Base-by-base conservation (phyloP, 2,113 vertebrate genomes). In the Menura novaehollandiae region DNA sequence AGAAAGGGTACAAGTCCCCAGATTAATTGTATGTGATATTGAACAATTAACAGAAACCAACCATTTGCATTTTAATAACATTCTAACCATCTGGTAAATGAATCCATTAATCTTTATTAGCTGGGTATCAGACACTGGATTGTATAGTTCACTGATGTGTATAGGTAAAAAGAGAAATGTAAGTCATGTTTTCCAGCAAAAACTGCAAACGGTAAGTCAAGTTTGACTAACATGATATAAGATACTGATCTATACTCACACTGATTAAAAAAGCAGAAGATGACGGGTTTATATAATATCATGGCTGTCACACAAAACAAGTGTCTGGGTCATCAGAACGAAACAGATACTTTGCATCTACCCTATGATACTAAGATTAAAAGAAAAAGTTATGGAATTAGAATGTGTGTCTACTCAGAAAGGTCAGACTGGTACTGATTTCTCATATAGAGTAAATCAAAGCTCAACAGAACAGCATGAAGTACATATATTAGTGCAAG, bases 31-130 rank as follows among this genome's bases (percentile, higher is more conserved):
- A 98, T 98, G 95, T 98, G 98, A 99, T 99, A 98, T 98, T 96
- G 97, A 98, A 98, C 98, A 99, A 99, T 99, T 99, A 99, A 97
- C 97, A 98, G 98, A 98, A 99, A 98, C 97, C 98, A 99, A 98
- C 97, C 96, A 99, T 99, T 99, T 99, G 99, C 99, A 99, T 99
- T 99, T 99, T 99, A 99, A 99, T 99, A 98, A 98, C 98, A 98
- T 98, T 98, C 98, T 99, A 99, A 98, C 98, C 98, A 98, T 98
- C 98, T 98, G 97, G 97, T 98, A 99, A 98, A 99, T 98, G 46
- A 98, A 98, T 98, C 98, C 98, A 99, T 99, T 99, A 99, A 98
- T 99, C 99, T 99, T 99, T 98, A 99, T 99, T 99, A 99, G 97
- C 97, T 98, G 97, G 81, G 90, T 98, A 98, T 98, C 96, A 97